Evolutionary conservation across 2,888 invertebrate species (phyloP).

Genomic region (Macrosoma leucophasiata): DNA sequence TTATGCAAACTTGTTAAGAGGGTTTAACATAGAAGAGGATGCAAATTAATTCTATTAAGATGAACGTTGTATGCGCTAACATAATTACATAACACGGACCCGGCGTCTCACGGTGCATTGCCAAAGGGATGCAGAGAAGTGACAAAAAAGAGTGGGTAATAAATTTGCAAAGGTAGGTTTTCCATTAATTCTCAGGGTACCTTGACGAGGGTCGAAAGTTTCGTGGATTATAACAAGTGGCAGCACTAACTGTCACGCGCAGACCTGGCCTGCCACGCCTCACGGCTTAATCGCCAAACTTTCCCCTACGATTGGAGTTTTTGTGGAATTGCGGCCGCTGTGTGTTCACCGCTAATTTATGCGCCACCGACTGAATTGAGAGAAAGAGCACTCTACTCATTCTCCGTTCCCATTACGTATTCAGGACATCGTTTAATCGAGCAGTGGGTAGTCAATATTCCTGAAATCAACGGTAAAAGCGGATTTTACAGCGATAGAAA

Average conservation of each 20-base stretch:
- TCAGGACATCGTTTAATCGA: constrained; percentile 69
- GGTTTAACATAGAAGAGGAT: constrained; percentile 50
- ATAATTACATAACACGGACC: constrained; percentile 40
- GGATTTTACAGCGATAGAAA: too few species aligned
- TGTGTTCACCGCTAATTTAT: constrained; percentile 64
- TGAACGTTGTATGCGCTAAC: constrained; percentile 50
- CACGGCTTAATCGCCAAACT: constrained; percentile 73
- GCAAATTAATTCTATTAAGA: constrained; percentile 63
- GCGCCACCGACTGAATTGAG: constrained; percentile 52
- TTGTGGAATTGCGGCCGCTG: constrained; percentile 61
- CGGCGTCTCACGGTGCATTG: constrained; percentile 32
- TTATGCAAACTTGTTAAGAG: constrained; percentile 55
- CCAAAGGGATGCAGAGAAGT: constrained; percentile 23
- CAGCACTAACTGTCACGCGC: constrained; percentile 71
- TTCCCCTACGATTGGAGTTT: constrained; percentile 72
- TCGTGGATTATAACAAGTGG: constrained; percentile 73
- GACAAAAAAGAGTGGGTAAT: constrained; percentile 19
- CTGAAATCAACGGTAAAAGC: constrained; percentile 12
- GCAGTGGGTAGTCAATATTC: constrained; percentile 25
- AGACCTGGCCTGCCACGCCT: constrained; percentile 71
- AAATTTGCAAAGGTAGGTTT: constrained; percentile 59
- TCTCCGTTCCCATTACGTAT: constrained; percentile 60
- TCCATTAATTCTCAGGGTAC: constrained; percentile 65
- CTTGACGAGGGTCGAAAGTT: constrained; percentile 74
- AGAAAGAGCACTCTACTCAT: constrained; percentile 46